Percentiles rank a stretch among this genome's conserved stretches.
These are phyloP conservation scores for Zenarchopterus dispar DNA, from an alignment of 2,797 vertebrate genomes.

Conservation along the genomic window DNA sequence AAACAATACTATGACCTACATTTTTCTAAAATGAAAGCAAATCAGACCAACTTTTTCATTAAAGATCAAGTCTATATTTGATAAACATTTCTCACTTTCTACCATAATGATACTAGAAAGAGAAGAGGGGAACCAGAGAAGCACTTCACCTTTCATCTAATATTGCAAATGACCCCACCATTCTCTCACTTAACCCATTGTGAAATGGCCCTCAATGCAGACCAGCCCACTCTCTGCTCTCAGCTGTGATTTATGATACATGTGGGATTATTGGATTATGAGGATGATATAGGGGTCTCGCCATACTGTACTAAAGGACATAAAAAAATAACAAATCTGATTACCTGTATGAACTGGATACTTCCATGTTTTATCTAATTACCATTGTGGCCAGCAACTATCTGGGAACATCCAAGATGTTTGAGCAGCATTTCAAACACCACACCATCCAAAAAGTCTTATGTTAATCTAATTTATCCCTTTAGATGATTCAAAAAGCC, in stretches of 20 bases:
- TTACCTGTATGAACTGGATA: not conserved
- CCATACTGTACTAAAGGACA: not conserved
- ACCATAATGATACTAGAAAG: slow-evolving; percentile 18
- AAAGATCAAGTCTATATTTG: slow-evolving; percentile 21
- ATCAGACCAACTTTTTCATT: slow-evolving; percentile 17
- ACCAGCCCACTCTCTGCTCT: slow-evolving; percentile 55
- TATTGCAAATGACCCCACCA: slow-evolving; percentile 62
- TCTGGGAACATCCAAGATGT: not conserved
- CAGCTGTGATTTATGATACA: slow-evolving; percentile 76
- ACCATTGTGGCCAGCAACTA: not conserved
- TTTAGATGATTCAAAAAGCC: slow-evolving; percentile 3
- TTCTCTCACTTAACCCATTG: slow-evolving; percentile 73
- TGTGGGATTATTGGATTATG: slow-evolving; percentile 67
- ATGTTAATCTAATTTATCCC: not conserved
- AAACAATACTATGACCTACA: slow-evolving; percentile 46
- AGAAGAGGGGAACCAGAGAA: slow-evolving; percentile 29
- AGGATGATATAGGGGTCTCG: slow-evolving; percentile 27
- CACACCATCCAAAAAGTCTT: slow-evolving; percentile 1
- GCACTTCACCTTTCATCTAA: slow-evolving; percentile 46
- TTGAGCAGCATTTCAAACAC: slow-evolving; percentile 1
- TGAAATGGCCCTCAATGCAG: slow-evolving; percentile 59
- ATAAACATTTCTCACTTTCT: slow-evolving; percentile 22
- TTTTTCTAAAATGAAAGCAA: slow-evolving; percentile 36
- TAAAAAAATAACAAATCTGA: not conserved
- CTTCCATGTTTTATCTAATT: not conserved